phyloP scores from a whole-genome alignment of 1,140 invertebrate species.

The Temnothorax curvispinosus region DNA sequence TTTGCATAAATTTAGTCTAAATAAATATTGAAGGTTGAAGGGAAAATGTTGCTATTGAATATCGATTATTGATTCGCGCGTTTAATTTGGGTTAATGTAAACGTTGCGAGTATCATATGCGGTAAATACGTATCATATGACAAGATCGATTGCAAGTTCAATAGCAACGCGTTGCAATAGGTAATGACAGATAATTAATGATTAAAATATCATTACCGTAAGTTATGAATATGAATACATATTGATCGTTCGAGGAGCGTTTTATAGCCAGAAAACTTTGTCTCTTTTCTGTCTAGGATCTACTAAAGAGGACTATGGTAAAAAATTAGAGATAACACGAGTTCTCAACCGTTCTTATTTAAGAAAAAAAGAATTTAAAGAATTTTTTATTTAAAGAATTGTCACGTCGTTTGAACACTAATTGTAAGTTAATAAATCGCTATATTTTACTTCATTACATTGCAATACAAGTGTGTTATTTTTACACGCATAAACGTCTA shows the following conservation, averaged over 20 bases:
- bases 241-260: slow-evolving; percentile 28
- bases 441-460: background rate
- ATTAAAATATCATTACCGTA: slow-evolving; percentile 17
- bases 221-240: background rate
- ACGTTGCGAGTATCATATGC: background rate
- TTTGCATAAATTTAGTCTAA: slow-evolving; percentile 6
- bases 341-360: background rate
- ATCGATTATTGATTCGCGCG: slow-evolving; percentile 27
- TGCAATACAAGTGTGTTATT: too few species aligned
- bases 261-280: slow-evolving; percentile 1
- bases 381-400: background rate
- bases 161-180: slow-evolving; percentile 5
- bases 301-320: slow-evolving; percentile 8
- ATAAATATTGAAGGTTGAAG: slow-evolving; percentile 18
- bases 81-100: slow-evolving; percentile 47
- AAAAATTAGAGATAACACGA: background rate
- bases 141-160: slow-evolving; percentile 7
- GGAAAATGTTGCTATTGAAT: slow-evolving; percentile 9
- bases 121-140: slow-evolving; percentile 1
- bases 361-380: background rate
- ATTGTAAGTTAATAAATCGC: background rate
- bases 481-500: too few species aligned
- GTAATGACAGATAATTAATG: slow-evolving; percentile 45
- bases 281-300: slow-evolving; percentile 25
- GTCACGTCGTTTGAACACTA: background rate